Evolutionary conservation across 1,140 invertebrate genomes (phyloP).

Genomic region (Drosophila subobscura): DNA sequence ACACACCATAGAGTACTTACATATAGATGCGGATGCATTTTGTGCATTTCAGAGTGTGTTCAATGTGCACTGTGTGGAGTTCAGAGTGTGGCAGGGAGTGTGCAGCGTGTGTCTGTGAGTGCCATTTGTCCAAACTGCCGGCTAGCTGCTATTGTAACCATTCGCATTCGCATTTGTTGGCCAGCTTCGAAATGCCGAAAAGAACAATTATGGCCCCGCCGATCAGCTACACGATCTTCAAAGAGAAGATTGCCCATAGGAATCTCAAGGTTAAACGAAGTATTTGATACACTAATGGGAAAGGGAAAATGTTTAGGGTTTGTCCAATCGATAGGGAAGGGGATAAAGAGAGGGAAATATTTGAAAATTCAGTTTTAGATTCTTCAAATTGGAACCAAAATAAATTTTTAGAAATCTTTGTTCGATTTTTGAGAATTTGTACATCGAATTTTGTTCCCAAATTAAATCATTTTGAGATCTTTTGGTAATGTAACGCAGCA

Average conservation of each 20-base stretch:
- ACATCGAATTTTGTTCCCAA: too few relatives aligned
- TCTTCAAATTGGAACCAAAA: too few relatives aligned
- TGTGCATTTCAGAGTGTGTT: background rate
- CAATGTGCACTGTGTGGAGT: background rate
- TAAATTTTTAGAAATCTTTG: too few relatives aligned
- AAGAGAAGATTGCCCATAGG: background rate
- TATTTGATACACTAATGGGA: conserved; percentile 3
- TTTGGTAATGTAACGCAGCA: too few relatives aligned
- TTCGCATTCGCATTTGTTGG: conserved; percentile 51
- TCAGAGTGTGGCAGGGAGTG: conserved; percentile 6
- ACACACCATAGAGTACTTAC: conserved; percentile 2
- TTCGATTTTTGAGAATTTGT: too few relatives aligned
- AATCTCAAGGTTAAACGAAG: background rate
- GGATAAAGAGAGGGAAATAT: too few relatives aligned
- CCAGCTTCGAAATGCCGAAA: conserved; percentile 69
- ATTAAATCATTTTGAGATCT: too few relatives aligned
- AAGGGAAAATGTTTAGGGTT: too few relatives aligned
- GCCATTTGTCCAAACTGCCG: conserved; percentile 67
- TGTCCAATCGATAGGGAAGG: too few relatives aligned
- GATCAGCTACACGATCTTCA: conserved; percentile 66
- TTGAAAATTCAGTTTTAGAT: too few relatives aligned
- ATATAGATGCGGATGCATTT: conserved; percentile 35
- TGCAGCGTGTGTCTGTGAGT: conserved; percentile 28
- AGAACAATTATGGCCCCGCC: conserved; percentile 68
- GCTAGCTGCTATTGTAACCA: conserved; percentile 21